phyloP scores from a whole-genome alignment of 2,888 invertebrate genomes.

The Acheta domesticus region DNA sequence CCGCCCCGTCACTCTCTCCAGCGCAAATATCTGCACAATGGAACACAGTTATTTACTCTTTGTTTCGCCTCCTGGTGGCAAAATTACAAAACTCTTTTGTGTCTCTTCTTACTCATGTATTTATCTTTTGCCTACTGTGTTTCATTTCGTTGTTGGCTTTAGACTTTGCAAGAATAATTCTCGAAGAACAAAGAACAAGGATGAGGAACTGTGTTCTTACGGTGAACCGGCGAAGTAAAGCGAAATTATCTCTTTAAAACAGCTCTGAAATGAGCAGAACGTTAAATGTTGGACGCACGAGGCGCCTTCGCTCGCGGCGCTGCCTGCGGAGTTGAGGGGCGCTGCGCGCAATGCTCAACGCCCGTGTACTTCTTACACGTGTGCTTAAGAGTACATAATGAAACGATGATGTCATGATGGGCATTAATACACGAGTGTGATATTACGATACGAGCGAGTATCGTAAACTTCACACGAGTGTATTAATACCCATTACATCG shows the following conservation, averaged over 20 bases:
- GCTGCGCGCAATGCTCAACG: too few species aligned
- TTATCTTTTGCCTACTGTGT: constrained; percentile 9
- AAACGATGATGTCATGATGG: too few species aligned
- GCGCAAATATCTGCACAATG: constrained; percentile 7
- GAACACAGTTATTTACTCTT: constrained; percentile 29
- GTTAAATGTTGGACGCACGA: background rate
- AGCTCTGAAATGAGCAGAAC: constrained; percentile 18
- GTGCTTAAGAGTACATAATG: too few species aligned
- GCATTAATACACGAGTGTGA: too few species aligned
- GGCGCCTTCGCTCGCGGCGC: background rate
- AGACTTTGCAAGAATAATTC: constrained; percentile 18
- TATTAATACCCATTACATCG: too few species aligned
- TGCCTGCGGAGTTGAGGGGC: too few species aligned
- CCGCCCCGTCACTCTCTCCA: background rate
- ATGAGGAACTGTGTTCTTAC: constrained; percentile 18
- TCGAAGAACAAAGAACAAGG: background rate
- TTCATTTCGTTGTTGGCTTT: constrained; percentile 18
- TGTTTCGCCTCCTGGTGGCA: constrained; percentile 30
- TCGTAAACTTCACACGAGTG: too few species aligned
- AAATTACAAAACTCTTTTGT: constrained; percentile 33
- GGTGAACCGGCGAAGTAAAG: background rate
- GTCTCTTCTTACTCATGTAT: constrained; percentile 12
- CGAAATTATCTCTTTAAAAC: background rate
- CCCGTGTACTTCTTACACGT: too few species aligned
- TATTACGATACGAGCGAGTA: too few species aligned